These are phyloP conservation scores for Geopemphigus sp. DNA, from an alignment of 1,140 invertebrate genomes.

Conservation along the genomic window DNA sequence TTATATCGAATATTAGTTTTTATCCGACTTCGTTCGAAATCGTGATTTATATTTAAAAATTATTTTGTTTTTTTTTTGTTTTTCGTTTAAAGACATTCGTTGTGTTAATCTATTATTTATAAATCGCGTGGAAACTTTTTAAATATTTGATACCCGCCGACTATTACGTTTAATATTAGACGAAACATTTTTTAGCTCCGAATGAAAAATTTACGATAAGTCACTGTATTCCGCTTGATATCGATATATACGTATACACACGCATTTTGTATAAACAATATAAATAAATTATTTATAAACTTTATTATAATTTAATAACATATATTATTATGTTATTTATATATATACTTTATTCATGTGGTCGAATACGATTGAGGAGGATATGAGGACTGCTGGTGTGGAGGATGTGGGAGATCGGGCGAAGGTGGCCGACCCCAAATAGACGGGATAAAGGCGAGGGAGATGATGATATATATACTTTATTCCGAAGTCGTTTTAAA, in stretches of 20 bases:
- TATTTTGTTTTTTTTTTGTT: background rate
- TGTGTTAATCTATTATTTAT: background rate
- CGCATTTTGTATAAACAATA: slow-evolving; percentile 6
- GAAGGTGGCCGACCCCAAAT: too few relatives aligned
- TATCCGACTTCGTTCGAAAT: background rate
- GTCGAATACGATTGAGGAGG: too few relatives aligned
- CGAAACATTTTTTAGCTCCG: background rate
- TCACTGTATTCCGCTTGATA: background rate
- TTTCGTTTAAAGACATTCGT: background rate
- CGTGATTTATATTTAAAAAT: background rate
- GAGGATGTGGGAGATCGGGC: too few relatives aligned
- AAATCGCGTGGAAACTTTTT: background rate
- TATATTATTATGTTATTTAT: too few relatives aligned
- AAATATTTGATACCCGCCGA: too few relatives aligned
- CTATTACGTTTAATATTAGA: background rate
- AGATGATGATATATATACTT: too few relatives aligned
- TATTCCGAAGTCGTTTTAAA: too few relatives aligned
- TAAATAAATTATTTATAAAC: too few relatives aligned
- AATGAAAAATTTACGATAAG: background rate
- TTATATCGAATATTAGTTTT: slow-evolving; percentile 7
- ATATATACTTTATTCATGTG: too few relatives aligned
- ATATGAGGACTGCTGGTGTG: too few relatives aligned
- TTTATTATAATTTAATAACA: too few relatives aligned
- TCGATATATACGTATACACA: background rate
- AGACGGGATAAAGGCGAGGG: too few relatives aligned